Evolutionary conservation across 2,113 vertebrate species (phyloP), one percentile per base, ranked within the genome.

Genomic region (Alectura lathami): DNA sequence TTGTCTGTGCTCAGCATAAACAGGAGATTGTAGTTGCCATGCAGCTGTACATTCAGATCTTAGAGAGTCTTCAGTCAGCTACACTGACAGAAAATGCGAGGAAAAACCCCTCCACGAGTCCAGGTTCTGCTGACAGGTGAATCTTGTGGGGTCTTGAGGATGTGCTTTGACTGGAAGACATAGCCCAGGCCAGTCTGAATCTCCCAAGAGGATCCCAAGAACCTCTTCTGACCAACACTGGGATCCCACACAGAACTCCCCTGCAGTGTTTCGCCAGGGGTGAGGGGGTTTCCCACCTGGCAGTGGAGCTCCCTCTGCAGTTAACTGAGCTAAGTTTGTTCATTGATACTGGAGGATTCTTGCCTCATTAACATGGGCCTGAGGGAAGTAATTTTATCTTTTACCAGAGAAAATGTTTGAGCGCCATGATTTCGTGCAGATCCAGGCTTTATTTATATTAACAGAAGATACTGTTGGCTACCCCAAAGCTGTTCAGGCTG

Each of bases 331-430:
- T 72, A 30, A 66, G 69, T 63, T 77, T 84, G 38, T 67, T 91
- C 53, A 4, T 78, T 72, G 75, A 40, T 66, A 72, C 45, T 84
- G 81, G 66, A 92, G 66, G 53, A 89, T 87, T 85, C 66, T 73
- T 84, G 23, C 45, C 68, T 79, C 75, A 88, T 92, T 91, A 83
- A 95, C 88, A 84, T 57, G 36, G 40, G 56, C 81, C 84, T 34
- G 29, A 79, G 83, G 81, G 70, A 95, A 89, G n/a, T 57, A 80
- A 83, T 80, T 77, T 89, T 90, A 63, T 86, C 64, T 90, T 94
- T 91, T 86, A 86, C 38, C 34, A 36, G 38, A 88, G 60, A 86
- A 93, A 72, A 81, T 68, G 51, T 72, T 91, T 75, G 80, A 92
- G 86, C 40, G 57, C 80, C 9, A 8, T 60, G 69, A 64, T 75